Base-by-base conservation (phyloP, 2,888 invertebrate genomes). In the Carcina quercana region DNA sequence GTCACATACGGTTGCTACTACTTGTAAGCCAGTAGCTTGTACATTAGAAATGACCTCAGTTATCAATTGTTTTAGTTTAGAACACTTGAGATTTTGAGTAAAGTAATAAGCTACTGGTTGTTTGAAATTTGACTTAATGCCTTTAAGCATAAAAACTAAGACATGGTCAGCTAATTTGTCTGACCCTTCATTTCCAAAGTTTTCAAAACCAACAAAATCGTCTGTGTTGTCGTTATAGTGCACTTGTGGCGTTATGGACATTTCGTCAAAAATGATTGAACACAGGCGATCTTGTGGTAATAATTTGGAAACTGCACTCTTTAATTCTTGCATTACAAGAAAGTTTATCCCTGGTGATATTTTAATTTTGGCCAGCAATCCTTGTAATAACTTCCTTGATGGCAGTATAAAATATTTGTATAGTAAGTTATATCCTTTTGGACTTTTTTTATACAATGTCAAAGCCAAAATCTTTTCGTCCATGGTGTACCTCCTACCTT, bases 191-290 rank as follows among this genome's bases (percentile, higher is more conserved):
- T 26, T 11, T n/a, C 31, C 30, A 15, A 20, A 17, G 13, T 11
- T 30, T 8, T 28, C 29, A 11, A 42, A 42, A 1, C 43, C 44
- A 12, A 22, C 26, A 19, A 35, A 12, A 24, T 39, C 32, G n/a
- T 47, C 44, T 13, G 32, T 37, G 7, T 29, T 3, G 3, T 15
- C 6, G 28, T 45, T 34, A 30, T 45, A 47, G 5, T 28, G 25
- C 5, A 47, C 10, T 13, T 43, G 35, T 1, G 42, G 41, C 1
- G 25, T 30, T 15, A 46, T 24, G 1, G 42, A 37, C 47, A 45
- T 44, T 27, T 49, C 46, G 12, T 49, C 42, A 28, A 47, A 47
- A n/a, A 40, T 38, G 2, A 42, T n/a, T 5, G 28, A 34, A 15
- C 47, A 45, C 5, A 42, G 28, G n/a, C 32, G 10, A 28, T 44